Evolutionary conservation across 53 echinoderm and acorn worm genomes (phyloP).

Genomic region (Mesocentrotus franciscanus): DNA sequence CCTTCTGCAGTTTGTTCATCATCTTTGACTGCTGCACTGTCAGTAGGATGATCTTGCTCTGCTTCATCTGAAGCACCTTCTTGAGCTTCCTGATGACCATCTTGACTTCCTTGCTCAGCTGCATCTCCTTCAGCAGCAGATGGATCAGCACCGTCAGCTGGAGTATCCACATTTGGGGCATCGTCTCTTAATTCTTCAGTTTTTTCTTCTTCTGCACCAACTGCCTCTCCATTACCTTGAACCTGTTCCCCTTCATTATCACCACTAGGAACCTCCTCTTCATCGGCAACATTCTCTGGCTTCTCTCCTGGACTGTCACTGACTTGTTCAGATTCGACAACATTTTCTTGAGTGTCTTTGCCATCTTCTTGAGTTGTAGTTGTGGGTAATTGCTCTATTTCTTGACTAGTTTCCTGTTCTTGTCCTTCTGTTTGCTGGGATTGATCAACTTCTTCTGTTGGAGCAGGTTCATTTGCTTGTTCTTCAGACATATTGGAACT

Average conservation of each 20-base stretch:
- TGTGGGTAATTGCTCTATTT: conserved; percentile 33
- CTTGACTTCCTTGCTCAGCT: neutral
- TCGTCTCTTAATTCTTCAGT: neutral
- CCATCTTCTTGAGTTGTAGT: conserved; percentile 42
- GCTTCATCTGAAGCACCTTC: neutral
- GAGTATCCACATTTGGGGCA: neutral
- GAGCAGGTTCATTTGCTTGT: conserved; percentile 67
- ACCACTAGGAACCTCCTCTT: conserved; percentile 18
- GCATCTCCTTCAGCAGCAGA: conserved; percentile 8
- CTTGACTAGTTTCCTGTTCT: conserved; percentile 39
- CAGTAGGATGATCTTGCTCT: conserved; percentile 21
- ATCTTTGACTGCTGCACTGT: neutral
- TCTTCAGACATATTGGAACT: conserved; percentile 59
- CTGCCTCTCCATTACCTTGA: conserved; percentile 35
- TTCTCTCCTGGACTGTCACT: neutral
- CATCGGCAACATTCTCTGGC: neutral
- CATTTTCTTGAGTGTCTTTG: conserved; percentile 42
- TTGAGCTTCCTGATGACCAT: neutral
- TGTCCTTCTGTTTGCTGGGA: conserved; percentile 63
- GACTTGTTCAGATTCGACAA: conserved; percentile 5
- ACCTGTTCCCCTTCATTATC: conserved; percentile 42
- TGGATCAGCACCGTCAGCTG: conserved; percentile 1
- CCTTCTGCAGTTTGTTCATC: neutral
- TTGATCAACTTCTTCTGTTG: conserved; percentile 57
- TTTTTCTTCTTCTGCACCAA: conserved; percentile 40